Conservation (phyloP, 2,113 vertebrate species). For the Megaleporinus macrocephalus region DNA sequence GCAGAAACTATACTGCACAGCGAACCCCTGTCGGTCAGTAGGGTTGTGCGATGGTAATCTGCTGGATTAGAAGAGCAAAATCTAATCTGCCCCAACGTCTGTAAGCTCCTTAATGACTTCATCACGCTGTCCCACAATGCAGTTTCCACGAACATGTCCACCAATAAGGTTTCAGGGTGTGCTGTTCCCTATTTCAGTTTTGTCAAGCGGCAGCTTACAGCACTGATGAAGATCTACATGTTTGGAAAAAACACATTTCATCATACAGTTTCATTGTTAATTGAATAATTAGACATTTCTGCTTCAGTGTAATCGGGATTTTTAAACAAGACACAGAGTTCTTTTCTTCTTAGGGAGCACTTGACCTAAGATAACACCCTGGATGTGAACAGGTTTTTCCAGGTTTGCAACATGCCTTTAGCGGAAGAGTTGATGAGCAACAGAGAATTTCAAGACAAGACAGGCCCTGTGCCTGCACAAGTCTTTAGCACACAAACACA, state of each 20-base stretch:
- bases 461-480: constrained; percentile 26
- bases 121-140: constrained; percentile 66
- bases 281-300: not conserved
- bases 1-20: constrained; percentile 62
- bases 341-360: not conserved
- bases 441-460: constrained; percentile 47
- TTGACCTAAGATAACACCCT: constrained; percentile 32
- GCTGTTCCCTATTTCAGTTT: constrained; percentile 44
- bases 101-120: constrained; percentile 83
- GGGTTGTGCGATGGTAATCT: constrained; percentile 75
- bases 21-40: constrained; percentile 66
- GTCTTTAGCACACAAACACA: not conserved
- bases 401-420: constrained; percentile 41
- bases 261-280: not conserved
- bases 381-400: constrained; percentile 51
- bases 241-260: not conserved
- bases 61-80: constrained; percentile 81
- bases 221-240: not conserved
- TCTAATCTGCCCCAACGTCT: constrained; percentile 78
- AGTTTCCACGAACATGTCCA: constrained; percentile 67
- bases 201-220: constrained; percentile 15
- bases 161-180: constrained; percentile 61
- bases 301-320: not conserved
- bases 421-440: constrained; percentile 33
- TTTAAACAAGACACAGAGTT: not conserved